Evolutionary conservation across 1,140 invertebrate genomes (phyloP).

Genomic region (Drosophila pandora): DNA sequence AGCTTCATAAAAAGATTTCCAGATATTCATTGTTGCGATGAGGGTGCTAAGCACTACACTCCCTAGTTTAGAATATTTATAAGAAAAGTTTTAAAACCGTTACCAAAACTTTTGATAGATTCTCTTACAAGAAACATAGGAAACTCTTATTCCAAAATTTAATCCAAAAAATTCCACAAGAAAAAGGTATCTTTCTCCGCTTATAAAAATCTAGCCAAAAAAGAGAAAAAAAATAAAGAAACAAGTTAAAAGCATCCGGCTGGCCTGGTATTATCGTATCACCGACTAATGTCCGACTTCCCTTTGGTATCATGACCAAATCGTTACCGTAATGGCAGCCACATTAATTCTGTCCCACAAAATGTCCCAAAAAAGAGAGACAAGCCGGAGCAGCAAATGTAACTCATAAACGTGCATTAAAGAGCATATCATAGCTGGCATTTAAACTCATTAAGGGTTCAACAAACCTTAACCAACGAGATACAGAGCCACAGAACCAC

Average conservation of each 20-base stretch:
- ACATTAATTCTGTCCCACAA: conserved; percentile 50
- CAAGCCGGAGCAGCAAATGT: conserved; percentile 3
- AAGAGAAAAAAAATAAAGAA: background rate
- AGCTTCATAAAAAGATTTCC: too few species aligned
- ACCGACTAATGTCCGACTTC: conserved; percentile 40
- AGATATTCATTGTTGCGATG: too few species aligned
- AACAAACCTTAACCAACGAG: conserved; percentile 62
- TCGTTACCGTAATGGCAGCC: conserved; percentile 47
- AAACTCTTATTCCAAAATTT: background rate
- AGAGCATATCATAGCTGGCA: conserved; percentile 54
- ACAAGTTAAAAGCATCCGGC: conserved; percentile 36
- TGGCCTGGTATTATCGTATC: conserved; percentile 20
- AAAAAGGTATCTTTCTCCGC: background rate
- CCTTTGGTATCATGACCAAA: conserved; percentile 39
- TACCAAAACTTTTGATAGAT: too few species aligned
- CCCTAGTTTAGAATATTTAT: too few species aligned
- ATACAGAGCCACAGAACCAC: conserved; percentile 48
- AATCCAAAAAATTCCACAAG: conserved; percentile 13
- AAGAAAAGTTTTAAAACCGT: too few species aligned
- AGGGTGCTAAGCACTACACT: too few species aligned
- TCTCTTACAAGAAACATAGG: background rate
- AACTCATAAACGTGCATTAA: conserved; percentile 62
- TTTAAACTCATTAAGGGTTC: conserved; percentile 74
- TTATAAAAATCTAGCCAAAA: conserved; percentile 5
- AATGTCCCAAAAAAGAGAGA: conserved; percentile 40